Evolutionary conservation across 2,797 vertebrate species (phyloP), one percentile per base, ranked within the genome.

Genomic region (Emys orbicularis): DNA sequence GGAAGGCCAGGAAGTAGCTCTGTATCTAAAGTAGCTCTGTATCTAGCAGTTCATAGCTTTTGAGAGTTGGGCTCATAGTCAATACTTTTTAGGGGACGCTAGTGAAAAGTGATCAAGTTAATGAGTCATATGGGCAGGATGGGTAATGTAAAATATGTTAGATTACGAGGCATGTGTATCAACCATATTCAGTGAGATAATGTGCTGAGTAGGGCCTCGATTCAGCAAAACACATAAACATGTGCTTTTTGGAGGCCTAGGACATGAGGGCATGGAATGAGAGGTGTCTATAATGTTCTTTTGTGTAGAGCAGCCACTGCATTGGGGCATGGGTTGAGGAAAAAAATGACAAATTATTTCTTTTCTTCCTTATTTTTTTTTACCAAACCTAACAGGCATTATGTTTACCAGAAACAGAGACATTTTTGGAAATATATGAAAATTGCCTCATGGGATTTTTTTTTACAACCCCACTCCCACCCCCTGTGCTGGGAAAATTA

Each of bases 221-320:
- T 57, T 92, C 18, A 72, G 50, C 31, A 95, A 94, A 94, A 87
- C n/a, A 77, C 76, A 57, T 47, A 47, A 84, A 44, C 41, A n/a
- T n/a, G 90, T 86, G 1, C 0, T 54, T 54, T 54, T 85, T 7
- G 52, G 79, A 27, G 8, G 1, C 23, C 18, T 29, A 84, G 27
- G 47, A 50, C 12, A 90, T 50, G 25, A 16, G 84, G 25, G 4
- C 44, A 80, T 15, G 81, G 87, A 65, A 27, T 29, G 25, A 85
- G 21, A 12, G 4, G 5, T 88, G 12, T 1, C 8, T 1, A 25
- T 53, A 15, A 2, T 74, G 52, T 83, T 16, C 2, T 25, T 76
- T 47, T 27, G 13, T 27, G 37, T 47, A 76, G 72, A 8, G 18
- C 61, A n/a, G 16, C 34, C 34, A 68, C 34, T 37, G 34, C 34